Evolutionary conservation across 2,797 vertebrate species (phyloP), one percentile per base, ranked within the genome.

Genomic region (Eurystomus glaucurus): DNA sequence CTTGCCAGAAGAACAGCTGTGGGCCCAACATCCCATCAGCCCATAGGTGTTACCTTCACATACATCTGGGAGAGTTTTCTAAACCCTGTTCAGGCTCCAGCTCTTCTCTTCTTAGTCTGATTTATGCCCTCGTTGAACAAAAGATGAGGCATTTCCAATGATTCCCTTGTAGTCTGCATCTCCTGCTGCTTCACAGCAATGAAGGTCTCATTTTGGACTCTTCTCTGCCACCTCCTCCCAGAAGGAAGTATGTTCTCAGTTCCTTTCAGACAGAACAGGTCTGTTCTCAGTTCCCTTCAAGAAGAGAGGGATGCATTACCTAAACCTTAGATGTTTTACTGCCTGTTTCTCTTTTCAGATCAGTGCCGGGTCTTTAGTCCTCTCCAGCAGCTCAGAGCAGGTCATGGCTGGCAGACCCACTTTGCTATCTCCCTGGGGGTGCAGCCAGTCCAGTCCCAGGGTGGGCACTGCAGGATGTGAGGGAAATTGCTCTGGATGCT

Each of bases 391-490:
- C 31, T 26, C 7, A 45, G 62, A 35, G 58, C 16, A 11, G 43
- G 28, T 20, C 13, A 2, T 20, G 33, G 50, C 17, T 26, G 13
- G 52, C 48, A 75, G n/a, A 74, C 11, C 25, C 19, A 1, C 25
- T 39, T n/a, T 12, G 33, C 28, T 10, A 1, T 15, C 23, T 60
- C 48, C 48, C 43, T 31, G 14, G 4, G 19, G 0, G 26, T 4
- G 19, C 51, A 14, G 13, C 17, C 57, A 33, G 41, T 25, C 45
- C 9, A 0, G 9, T 39, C 14, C 76, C 35, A 21, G 0, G 9
- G 22, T 1, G 16, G 25, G 18, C 57, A 10, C 21, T 2, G 19
- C 23, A 25, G 60, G 54, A 8, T 2, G 22, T 0, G 0, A 68
- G n/a, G 46, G 15, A 71, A 14, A 50, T 4, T 0, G 0, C 45